Conservation (phyloP, 2,113 vertebrate species). For the Nyctibius bracteatus region DNA sequence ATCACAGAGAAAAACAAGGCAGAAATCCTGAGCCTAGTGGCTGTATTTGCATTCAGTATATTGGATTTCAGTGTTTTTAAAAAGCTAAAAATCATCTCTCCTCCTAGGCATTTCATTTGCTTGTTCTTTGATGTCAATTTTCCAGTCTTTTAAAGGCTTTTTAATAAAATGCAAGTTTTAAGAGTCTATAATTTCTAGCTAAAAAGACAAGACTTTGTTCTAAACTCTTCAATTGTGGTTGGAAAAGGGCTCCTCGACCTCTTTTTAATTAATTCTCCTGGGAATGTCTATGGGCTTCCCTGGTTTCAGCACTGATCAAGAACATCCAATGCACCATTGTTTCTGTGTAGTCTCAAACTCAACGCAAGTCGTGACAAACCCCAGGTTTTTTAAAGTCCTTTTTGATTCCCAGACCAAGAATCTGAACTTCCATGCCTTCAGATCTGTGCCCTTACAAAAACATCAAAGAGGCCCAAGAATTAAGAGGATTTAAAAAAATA, state of each 20-base stretch:
- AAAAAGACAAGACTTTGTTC: not conserved
- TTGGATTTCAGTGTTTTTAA: not conserved
- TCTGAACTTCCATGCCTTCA: not conserved
- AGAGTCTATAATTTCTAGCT: not conserved
- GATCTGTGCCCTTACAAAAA: not conserved
- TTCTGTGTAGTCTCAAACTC: not conserved
- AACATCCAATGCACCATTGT: not conserved
- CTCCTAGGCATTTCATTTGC: not conserved
- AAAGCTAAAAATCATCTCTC: not conserved
- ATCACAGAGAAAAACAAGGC: not conserved
- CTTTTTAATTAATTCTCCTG: not conserved
- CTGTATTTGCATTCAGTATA: not conserved
- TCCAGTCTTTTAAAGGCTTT: not conserved
- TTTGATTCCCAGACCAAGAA: not conserved
- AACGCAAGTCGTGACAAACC: not conserved
- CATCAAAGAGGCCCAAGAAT: not conserved
- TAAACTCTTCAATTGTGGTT: constrained; percentile 2
- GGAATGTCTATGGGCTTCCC: not conserved
- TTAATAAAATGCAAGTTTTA: not conserved
- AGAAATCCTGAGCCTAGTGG: not conserved
- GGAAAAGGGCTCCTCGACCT: not conserved
- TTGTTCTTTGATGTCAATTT: constrained; percentile 17
- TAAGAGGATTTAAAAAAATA: not conserved
- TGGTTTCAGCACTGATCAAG: not conserved
- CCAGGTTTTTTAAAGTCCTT: not conserved